Evolutionary conservation across 2,797 vertebrate species (phyloP).

Genomic region (Pangasius macronema): DNA sequence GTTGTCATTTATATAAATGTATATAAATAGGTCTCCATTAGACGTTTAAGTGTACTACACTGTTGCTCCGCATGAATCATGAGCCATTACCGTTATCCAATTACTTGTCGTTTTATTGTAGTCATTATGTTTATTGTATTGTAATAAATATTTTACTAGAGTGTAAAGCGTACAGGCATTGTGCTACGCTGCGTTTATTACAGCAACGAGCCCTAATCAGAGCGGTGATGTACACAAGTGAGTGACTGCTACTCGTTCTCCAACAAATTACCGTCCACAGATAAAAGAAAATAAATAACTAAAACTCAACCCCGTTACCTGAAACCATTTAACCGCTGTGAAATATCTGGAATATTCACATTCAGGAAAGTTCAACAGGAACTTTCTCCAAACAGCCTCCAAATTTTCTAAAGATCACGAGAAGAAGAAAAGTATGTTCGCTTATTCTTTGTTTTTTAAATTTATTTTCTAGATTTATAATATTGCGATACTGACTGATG

Average conservation of each 20-base stretch:
- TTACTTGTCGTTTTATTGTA: conserved; percentile 5
- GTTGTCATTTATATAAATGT: neutral
- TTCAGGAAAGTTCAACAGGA: too few relatives aligned
- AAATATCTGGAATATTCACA: neutral
- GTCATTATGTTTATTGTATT: neutral
- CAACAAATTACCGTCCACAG: neutral
- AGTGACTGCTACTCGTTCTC: neutral
- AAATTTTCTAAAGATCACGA: neutral
- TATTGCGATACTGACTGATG: neutral
- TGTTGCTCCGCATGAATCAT: neutral
- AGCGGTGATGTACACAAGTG: neutral
- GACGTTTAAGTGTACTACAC: neutral
- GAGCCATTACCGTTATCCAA: neutral
- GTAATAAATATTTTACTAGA: conserved; percentile 21
- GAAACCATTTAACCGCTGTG: neutral
- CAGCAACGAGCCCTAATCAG: neutral
- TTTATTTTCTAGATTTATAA: neutral
- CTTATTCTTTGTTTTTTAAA: neutral
- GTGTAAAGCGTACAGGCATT: neutral
- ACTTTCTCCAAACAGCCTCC: neutral
- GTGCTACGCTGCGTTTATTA: neutral
- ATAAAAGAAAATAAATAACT: neutral
- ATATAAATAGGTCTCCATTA: neutral
- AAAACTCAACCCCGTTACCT: neutral
- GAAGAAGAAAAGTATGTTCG: neutral